phyloP scores from a whole-genome alignment of 2,113 vertebrate species.

The Odocoileus virginianus region DNA sequence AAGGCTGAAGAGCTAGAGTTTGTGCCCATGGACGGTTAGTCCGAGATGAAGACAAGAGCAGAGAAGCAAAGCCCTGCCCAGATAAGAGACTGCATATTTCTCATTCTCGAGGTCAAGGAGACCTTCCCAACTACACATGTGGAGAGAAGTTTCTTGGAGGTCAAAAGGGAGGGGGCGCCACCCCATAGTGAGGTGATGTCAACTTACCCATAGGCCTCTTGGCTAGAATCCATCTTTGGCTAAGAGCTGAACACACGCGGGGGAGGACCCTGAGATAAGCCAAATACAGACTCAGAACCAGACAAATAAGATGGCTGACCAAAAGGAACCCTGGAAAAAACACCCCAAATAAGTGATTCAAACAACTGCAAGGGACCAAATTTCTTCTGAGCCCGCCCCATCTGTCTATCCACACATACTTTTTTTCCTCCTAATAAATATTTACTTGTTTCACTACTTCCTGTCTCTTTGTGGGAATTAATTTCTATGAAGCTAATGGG shows the following conservation, averaged over 20 bases:
- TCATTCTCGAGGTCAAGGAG: neutral
- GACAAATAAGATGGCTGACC: neutral
- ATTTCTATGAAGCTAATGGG: neutral
- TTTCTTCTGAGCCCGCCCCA: rapidly evolving
- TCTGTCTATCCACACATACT: neutral
- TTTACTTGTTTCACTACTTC: neutral
- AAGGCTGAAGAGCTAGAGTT: neutral
- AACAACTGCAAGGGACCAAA: rapidly evolving
- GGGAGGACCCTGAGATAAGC: neutral
- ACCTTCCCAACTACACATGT: neutral
- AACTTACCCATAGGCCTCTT: neutral
- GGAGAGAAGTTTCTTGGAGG: neutral
- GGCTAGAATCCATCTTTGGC: neutral
- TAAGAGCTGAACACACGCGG: neutral
- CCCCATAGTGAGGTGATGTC: neutral
- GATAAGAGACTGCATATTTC: neutral
- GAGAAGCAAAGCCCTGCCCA: neutral
- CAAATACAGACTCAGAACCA: neutral
- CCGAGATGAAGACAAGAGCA: neutral
- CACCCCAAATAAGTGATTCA: neutral
- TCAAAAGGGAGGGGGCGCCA: neutral
- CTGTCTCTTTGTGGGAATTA: neutral
- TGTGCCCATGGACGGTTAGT: neutral
- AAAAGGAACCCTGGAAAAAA: neutral
- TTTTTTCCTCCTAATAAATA: neutral